A percentile compares a stretch with the other conserved stretches of the same genome.
Conservation (phyloP, 2,113 vertebrate genomes). For the Sphaerodactylus townsendi region DNA sequence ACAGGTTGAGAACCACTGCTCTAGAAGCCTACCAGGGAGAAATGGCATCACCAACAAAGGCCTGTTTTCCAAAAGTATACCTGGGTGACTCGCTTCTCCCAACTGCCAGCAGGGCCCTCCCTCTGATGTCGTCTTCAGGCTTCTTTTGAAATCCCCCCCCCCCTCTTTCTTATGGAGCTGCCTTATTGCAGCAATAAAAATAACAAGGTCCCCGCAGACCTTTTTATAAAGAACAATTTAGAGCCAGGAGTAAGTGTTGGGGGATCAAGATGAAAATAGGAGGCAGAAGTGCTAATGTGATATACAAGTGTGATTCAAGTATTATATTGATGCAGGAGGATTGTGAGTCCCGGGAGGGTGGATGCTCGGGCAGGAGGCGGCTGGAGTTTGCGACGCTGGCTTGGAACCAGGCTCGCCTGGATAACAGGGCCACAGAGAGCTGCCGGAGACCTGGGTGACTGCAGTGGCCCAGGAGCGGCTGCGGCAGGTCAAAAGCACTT, state of each 20-base stretch:
- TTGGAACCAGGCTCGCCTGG: neutral
- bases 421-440: accelerated
- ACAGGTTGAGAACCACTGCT: no score
- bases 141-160: neutral
- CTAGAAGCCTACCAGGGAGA: neutral
- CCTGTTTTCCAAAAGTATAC: neutral
- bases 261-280: constrained; percentile 68
- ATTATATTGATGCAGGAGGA: constrained; percentile 44
- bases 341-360: constrained; percentile 30
- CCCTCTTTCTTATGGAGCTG: constrained; percentile 47
- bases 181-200: constrained; percentile 77
- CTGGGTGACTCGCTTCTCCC: constrained; percentile 12
- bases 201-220: constrained; percentile 79
- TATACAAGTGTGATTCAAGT: constrained; percentile 52
- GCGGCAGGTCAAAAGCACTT: neutral
- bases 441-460: neutral
- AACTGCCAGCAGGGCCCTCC: constrained; percentile 38
- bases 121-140: constrained; percentile 32
- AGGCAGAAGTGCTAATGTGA: constrained; percentile 69
- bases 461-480: neutral
- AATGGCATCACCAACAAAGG: neutral
- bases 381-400: neutral
- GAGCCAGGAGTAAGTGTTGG: constrained; percentile 61
- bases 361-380: neutral
- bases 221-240: constrained; percentile 76